phyloP scores from a whole-genome alignment of 64 coral and sea anemone genomes.

The Dendrophyllia cribrosa region DNA sequence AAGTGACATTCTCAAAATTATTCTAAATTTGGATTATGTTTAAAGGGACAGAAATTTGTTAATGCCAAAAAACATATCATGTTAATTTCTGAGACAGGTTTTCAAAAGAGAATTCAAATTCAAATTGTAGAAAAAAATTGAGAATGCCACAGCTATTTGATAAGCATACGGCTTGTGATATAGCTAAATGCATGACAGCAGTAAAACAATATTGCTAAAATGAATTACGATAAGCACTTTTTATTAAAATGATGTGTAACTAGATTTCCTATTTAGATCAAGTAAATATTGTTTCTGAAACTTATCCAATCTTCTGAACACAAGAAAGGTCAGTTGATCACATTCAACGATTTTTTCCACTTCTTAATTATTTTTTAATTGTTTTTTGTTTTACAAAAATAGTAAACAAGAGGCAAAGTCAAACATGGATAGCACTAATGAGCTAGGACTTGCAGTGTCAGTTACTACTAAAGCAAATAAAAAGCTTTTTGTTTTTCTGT shows the following conservation, averaged over 20 bases:
- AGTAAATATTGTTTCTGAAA: conserved; percentile 55
- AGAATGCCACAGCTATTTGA: conserved; percentile 47
- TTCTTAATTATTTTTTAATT: conserved; percentile 28
- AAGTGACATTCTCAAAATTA: conserved; percentile 65
- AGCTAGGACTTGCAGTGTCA: conserved; percentile 48
- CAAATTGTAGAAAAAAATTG: conserved; percentile 52
- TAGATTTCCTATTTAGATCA: conserved; percentile 50
- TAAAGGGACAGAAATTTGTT: conserved; percentile 57
- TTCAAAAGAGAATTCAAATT: conserved; percentile 42
- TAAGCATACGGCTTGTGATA: conserved; percentile 53
- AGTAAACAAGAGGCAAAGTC: conserved; percentile 66
- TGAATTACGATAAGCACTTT: conserved; percentile 42
- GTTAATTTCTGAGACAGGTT: conserved; percentile 64
- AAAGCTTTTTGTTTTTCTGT: conserved; percentile 62
- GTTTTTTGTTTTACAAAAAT: conserved; percentile 42
- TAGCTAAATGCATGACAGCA: conserved; percentile 51
- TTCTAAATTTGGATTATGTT: conserved; percentile 53
- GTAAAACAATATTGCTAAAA: conserved; percentile 47
- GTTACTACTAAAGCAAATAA: conserved; percentile 60
- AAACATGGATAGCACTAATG: conserved; percentile 65
- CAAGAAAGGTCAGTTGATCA: conserved; percentile 55
- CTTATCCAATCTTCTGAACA: conserved; percentile 52
- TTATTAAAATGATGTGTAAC: conserved; percentile 47
- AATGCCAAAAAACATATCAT: conserved; percentile 60
- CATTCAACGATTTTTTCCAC: conserved; percentile 54